These are phyloP conservation scores for Anhinga anhinga DNA, from an alignment of 2,113 vertebrate genomes.

Conservation along the genomic window DNA sequence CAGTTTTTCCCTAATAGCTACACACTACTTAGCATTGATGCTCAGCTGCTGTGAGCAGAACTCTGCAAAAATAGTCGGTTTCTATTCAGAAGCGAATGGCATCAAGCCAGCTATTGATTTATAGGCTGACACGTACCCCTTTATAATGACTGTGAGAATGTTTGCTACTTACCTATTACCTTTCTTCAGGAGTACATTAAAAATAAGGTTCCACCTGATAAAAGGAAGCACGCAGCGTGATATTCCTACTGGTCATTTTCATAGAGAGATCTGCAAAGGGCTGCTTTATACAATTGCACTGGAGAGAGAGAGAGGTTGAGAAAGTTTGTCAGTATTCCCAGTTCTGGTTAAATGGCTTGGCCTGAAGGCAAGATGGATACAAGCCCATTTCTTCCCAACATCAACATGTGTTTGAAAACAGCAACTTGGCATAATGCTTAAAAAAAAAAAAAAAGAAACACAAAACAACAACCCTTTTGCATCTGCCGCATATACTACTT, in stretches of 20 bases:
- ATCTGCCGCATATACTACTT: not conserved
- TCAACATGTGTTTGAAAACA: slow-evolving; percentile 43
- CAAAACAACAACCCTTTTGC: not conserved
- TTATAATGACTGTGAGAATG: not conserved
- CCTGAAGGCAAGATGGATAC: slow-evolving; percentile 21
- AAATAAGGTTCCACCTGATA: not conserved
- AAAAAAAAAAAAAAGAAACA: not conserved
- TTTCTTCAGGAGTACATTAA: not conserved
- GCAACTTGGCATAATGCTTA: slow-evolving; percentile 15
- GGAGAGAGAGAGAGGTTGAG: not conserved
- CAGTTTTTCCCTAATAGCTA: slow-evolving; percentile 3
- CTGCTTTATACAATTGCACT: not conserved
- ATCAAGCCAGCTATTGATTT: not conserved
- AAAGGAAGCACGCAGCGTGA: fast-evolving
- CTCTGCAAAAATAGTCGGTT: not conserved
- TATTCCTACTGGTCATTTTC: not conserved
- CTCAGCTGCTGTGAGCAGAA: slow-evolving; percentile 8
- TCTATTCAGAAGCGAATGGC: slow-evolving; percentile 14
- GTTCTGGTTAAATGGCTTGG: slow-evolving; percentile 55
- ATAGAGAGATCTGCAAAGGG: not conserved
- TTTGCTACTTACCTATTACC: not conserved
- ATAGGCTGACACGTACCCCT: not conserved
- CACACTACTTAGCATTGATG: slow-evolving; percentile 5
- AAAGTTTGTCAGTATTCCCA: slow-evolving; percentile 54
- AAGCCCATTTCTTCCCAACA: slow-evolving; percentile 42